Percentiles rank a stretch among this genome's conserved stretches.
Evolutionary conservation across 2,797 vertebrate species (phyloP).

Genomic region (Morus bassanus): DNA sequence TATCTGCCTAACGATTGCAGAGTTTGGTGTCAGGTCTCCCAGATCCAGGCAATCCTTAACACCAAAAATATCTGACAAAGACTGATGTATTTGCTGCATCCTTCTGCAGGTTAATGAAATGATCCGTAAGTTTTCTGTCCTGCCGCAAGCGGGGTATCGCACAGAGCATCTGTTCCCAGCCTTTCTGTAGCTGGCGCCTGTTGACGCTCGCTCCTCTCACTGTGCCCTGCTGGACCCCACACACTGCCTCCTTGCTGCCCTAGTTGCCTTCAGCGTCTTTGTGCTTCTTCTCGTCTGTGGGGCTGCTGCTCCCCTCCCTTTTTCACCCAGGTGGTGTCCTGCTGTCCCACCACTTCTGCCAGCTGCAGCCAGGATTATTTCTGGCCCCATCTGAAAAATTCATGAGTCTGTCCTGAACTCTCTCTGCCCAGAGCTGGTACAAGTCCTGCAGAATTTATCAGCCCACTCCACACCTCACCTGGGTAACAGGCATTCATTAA

Average conservation of each 20-base stretch:
- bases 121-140: not conserved
- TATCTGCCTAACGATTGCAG: not conserved
- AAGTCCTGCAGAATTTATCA: not conserved
- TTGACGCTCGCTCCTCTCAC: fast-evolving
- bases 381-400: not conserved
- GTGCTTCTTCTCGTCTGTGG: not conserved
- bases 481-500: not conserved
- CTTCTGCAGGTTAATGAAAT: not conserved
- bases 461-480: not conserved
- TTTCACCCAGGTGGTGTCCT: not conserved
- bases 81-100: not conserved
- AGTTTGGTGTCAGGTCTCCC: not conserved
- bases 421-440: not conserved
- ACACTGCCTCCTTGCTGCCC: not conserved
- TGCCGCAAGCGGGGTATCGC: fast-evolving
- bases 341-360: not conserved
- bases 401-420: not conserved
- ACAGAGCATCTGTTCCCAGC: not conserved
- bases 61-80: not conserved
- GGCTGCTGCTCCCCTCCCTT: not conserved
- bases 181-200: not conserved
- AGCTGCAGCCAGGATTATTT: not conserved
- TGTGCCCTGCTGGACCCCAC: not conserved
- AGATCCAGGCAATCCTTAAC: not conserved
- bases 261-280: not conserved